These are phyloP conservation scores for Philopedon plagiatum DNA, from an alignment of 2,888 invertebrate genomes.

Conservation along the genomic window DNA sequence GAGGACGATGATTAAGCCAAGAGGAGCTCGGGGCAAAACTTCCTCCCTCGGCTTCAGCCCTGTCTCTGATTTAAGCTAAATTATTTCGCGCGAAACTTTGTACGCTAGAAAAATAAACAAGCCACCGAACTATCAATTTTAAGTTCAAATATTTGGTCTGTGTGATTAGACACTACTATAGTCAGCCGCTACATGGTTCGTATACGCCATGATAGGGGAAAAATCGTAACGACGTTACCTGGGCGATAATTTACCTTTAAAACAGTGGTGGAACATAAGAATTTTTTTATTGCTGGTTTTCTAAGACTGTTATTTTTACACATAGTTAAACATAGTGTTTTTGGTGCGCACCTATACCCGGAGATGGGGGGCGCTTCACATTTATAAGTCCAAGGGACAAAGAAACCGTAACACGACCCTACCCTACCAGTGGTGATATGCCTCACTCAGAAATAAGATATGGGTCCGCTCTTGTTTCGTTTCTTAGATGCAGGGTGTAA, in stretches of 20 bases:
- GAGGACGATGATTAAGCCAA: slow-evolving; percentile 34
- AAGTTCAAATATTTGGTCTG: slow-evolving; percentile 39
- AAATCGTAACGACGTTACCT: neutral
- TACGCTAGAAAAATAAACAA: slow-evolving; percentile 33
- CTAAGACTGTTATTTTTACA: too few relatives aligned
- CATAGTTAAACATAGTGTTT: too few relatives aligned
- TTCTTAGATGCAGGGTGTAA: too few relatives aligned
- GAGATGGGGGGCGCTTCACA: too few relatives aligned
- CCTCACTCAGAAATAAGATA: too few relatives aligned
- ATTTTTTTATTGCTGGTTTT: neutral
- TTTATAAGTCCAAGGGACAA: too few relatives aligned
- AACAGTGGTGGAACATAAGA: neutral
- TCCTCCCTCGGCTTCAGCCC: neutral
- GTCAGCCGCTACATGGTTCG: slow-evolving; percentile 5
- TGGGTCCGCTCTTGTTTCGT: too few relatives aligned
- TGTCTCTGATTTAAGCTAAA: slow-evolving; percentile 34
- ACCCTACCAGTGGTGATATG: too few relatives aligned
- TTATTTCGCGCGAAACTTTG: slow-evolving; percentile 36
- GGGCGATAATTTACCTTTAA: neutral
- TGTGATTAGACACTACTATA: slow-evolving; percentile 32
- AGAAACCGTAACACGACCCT: too few relatives aligned
- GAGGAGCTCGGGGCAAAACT: slow-evolving; percentile 18
- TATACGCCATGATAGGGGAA: neutral
- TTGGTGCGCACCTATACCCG: too few relatives aligned
- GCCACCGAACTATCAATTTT: slow-evolving; percentile 42